Evolutionary conservation across 2,888 invertebrate species (phyloP).

Genomic region (Esperia sulphurella): DNA sequence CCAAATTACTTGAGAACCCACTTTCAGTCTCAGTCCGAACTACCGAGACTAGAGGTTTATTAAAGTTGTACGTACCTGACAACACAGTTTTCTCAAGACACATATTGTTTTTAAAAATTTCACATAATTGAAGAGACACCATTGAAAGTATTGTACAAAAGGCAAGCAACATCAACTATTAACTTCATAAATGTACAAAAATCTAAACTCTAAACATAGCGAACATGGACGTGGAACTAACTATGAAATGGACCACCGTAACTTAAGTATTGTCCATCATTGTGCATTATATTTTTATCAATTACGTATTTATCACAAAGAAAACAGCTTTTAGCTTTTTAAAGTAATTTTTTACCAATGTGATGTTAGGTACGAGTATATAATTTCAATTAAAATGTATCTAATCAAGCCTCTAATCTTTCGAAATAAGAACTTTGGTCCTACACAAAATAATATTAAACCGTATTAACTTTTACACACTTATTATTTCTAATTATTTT

Average conservation of each 20-base stretch:
- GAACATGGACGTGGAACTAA: constrained; percentile 64
- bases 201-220: constrained; percentile 49
- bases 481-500: constrained; percentile 5
- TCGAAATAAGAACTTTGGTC: constrained; percentile 47
- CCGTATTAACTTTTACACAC: constrained; percentile 15
- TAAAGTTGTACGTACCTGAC: no score
- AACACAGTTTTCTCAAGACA: no score
- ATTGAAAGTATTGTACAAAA: constrained; percentile 10
- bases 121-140: no score
- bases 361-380: constrained; percentile 4
- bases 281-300: constrained; percentile 59
- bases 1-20: no score
- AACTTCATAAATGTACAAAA: constrained; percentile 58
- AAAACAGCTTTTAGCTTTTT: constrained; percentile 42
- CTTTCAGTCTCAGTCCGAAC: no score
- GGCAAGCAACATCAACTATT: constrained; percentile 41
- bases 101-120: no score
- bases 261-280: constrained; percentile 73
- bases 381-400: constrained; percentile 8
- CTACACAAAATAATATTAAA: constrained; percentile 21
- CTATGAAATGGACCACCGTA: constrained; percentile 70
- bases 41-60: no score
- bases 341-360: not conserved
- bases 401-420: constrained; percentile 32
- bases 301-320: constrained; percentile 67